A percentile compares a stretch with the other conserved stretches of the same genome.
phyloP scores from a whole-genome alignment of 2,888 invertebrate genomes.

The Sphaerophoria taeniata region DNA sequence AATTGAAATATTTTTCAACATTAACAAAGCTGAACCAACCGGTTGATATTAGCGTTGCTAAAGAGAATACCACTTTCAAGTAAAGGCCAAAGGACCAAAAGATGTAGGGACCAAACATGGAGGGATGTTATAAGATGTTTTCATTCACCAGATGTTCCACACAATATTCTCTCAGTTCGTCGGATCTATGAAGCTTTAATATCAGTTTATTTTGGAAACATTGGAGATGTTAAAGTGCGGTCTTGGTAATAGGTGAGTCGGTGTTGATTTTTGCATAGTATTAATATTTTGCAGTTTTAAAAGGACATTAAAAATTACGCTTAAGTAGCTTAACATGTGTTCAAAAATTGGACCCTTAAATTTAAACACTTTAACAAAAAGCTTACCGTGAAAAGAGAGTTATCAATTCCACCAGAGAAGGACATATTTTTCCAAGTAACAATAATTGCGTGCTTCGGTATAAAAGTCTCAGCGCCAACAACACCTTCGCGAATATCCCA shows the following conservation, averaged over 20 bases:
- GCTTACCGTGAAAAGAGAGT: conserved; percentile 88
- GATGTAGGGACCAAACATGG: conserved; percentile 42
- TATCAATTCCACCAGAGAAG: conserved; percentile 93
- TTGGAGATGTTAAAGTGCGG: not conserved
- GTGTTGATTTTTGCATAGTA: not conserved
- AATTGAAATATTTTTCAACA: no score
- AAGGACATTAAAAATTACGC: no score
- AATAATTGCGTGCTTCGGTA: conserved; percentile 94
- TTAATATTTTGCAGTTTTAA: no score
- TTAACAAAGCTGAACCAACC: no score
- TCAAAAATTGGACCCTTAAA: not conserved
- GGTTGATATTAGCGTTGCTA: conserved; percentile 68
- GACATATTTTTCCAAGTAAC: conserved; percentile 98
- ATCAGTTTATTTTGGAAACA: not conserved
- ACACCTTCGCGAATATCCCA: conserved; percentile 96
- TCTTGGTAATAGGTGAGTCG: not conserved
- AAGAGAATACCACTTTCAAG: conserved; percentile 46
- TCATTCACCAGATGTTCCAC: conserved; percentile 75
- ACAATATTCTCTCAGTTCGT: no score
- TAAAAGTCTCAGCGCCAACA: conserved; percentile 94
- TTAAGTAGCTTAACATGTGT: not conserved
- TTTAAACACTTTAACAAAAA: conserved; percentile 42
- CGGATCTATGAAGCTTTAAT: not conserved
- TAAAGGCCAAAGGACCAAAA: conserved; percentile 67
- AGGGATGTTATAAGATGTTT: conserved; percentile 46